These are phyloP conservation scores for Pipa parva DNA, from an alignment of 2,113 vertebrate genomes.

Conservation along the genomic window DNA sequence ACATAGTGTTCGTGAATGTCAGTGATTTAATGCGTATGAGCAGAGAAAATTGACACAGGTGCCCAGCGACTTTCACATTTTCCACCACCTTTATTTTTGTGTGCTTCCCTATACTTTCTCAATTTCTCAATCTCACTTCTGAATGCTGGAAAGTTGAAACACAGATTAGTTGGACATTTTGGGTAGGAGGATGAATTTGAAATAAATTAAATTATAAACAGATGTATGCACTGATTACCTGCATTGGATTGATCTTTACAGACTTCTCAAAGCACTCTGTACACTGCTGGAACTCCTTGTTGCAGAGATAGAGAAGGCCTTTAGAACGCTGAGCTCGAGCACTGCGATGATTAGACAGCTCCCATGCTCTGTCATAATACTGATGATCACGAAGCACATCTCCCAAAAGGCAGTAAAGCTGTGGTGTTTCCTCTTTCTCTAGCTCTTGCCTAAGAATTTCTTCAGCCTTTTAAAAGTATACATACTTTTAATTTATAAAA, in stretches of 20 bases:
- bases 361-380: slow-evolving; percentile 89
- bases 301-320: slow-evolving; percentile 83
- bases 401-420: slow-evolving; percentile 86
- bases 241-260: slow-evolving; percentile 81
- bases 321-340: slow-evolving; percentile 89
- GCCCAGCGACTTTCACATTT: no score
- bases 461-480: slow-evolving; percentile 73
- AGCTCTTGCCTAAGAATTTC: slow-evolving; percentile 83
- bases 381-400: slow-evolving; percentile 84
- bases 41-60: no score
- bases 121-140: no score
- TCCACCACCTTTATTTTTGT: no score
- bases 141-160: no score
- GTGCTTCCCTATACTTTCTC: no score
- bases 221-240: slow-evolving; percentile 61
- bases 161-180: no score
- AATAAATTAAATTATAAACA: no score
- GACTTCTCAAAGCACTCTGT: slow-evolving; percentile 86
- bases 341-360: slow-evolving; percentile 80
- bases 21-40: no score
- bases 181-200: no score
- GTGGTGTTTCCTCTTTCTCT: slow-evolving; percentile 82
- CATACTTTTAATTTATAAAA: no score
- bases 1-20: no score
- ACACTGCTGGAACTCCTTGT: slow-evolving; percentile 75